Evolutionary conservation across 1,140 invertebrate species (phyloP).

Genomic region (Tribolium castaneum): DNA sequence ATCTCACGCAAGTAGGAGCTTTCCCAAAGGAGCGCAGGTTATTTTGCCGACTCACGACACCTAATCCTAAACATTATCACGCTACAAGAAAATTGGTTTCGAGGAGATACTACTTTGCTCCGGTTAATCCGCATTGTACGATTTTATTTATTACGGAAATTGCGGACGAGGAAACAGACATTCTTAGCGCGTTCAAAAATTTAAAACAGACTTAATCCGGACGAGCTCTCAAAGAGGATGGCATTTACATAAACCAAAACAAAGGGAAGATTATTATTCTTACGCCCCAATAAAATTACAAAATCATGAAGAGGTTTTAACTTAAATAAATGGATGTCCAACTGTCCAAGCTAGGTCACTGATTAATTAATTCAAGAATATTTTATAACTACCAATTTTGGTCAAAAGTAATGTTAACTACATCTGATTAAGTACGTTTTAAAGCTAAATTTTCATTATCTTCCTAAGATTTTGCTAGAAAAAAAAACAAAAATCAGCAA

Average conservation of each 20-base stretch:
- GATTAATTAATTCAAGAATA: too few species aligned
- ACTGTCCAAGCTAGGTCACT: too few species aligned
- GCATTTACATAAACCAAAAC: not conserved
- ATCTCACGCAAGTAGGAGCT: not conserved
- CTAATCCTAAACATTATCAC: conserved; percentile 33
- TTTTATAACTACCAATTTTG: too few species aligned
- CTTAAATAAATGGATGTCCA: too few species aligned
- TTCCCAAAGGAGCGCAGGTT: conserved; percentile 9
- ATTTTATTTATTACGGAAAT: not conserved
- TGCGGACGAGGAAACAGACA: not conserved
- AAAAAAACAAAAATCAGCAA: too few species aligned
- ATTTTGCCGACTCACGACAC: conserved; percentile 34
- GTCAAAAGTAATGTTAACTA: too few species aligned
- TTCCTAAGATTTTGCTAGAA: too few species aligned
- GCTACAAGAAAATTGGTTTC: conserved; percentile 3
- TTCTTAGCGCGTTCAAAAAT: not conserved
- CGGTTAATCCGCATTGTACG: conserved; percentile 2
- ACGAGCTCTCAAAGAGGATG: not conserved
- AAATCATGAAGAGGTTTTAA: not conserved
- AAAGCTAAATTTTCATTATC: too few species aligned
- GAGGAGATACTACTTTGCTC: too few species aligned
- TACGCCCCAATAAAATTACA: not conserved
- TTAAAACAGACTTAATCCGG: not conserved
- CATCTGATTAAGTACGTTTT: too few species aligned
- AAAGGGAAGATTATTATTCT: not conserved